These are phyloP conservation scores for Galaxias olidus DNA, from an alignment of 2,797 vertebrate genomes.

Conservation along the genomic window DNA sequence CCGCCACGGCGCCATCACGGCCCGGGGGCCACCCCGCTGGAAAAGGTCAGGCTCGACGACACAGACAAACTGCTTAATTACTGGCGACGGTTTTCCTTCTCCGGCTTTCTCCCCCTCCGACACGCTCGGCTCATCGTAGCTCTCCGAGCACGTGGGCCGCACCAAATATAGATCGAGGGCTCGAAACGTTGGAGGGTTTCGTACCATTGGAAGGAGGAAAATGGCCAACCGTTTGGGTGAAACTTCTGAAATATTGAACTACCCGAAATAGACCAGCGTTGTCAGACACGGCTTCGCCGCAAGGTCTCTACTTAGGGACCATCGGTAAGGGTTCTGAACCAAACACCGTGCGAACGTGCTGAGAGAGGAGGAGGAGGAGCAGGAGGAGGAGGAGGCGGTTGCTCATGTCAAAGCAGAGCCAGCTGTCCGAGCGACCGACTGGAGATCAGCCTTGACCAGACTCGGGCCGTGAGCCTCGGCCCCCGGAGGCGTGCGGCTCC, in stretches of 20 bases:
- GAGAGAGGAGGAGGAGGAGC: neutral
- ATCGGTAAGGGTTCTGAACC: constrained; percentile 5
- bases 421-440: neutral
- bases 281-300: too few relatives aligned
- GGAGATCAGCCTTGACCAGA: constrained; percentile 2
- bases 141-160: too few relatives aligned
- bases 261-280: too few relatives aligned
- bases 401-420: constrained; percentile 5
- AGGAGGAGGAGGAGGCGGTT: neutral
- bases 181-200: too few relatives aligned
- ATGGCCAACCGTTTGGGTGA: too few relatives aligned
- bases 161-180: too few relatives aligned
- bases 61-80: constrained; percentile 51
- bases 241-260: too few relatives aligned
- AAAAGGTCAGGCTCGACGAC: constrained; percentile 56
- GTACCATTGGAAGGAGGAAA: too few relatives aligned
- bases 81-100: too few relatives aligned
- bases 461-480: neutral
- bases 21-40: constrained; percentile 23
- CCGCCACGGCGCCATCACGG: constrained; percentile 32
- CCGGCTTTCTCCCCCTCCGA: too few relatives aligned
- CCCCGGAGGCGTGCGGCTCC: neutral
- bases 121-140: too few relatives aligned
- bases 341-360: neutral
- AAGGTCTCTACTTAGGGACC: neutral